Evolutionary conservation across 2,113 vertebrate genomes (phyloP), one percentile per base, ranked within the genome.

Genomic region (Catharus bicknelli): DNA sequence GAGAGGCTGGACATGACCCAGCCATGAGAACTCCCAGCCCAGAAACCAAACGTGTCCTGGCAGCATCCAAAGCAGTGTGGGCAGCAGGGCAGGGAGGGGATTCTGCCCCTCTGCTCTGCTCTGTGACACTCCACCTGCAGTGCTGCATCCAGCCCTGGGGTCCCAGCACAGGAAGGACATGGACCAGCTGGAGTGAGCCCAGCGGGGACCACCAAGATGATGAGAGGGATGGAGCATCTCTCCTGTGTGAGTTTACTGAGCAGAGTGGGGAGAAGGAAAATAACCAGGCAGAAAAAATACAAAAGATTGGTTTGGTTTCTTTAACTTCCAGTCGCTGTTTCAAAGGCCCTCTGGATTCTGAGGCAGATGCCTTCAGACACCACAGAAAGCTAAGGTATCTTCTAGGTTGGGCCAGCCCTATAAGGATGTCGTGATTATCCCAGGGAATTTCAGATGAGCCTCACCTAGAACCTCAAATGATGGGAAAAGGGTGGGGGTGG

Each of bases 181-280:
- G 22, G 30, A 32, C 0, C 9, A 30, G 57, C 3, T 7, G 34
- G 20, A 63, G 20, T 0, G 4, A 87, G 30, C 48, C 30, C 14
- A 13, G 36, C 1, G 13, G 3, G 20, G 4, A 11, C 2, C 40
- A 42, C 3, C 3, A 42, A 1, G 0, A 34, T 42, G 13, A 2
- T 58, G 0, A 34, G 20, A 75, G 34, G 4, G 13, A 30, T 50
- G 10, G 23, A 66, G 18, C 23, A 48, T 1, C 6, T 57, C 11
- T 64, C 13, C 6, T 17, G 2, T 57, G 23, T 42, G 23, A 17
- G 7, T 76, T 91, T 74, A 45, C 30, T 48, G 55, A 69, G 50
- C 27, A 34, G 50, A 13, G 17, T 36, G 13, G 16, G 22, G 5
- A 59, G 14, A 57, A 77, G 11, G 18, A 80, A 86, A 18, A 73